These are phyloP conservation scores for Sebastes iracundus DNA, from an alignment of 2,797 vertebrate species.

Conservation along the genomic window DNA sequence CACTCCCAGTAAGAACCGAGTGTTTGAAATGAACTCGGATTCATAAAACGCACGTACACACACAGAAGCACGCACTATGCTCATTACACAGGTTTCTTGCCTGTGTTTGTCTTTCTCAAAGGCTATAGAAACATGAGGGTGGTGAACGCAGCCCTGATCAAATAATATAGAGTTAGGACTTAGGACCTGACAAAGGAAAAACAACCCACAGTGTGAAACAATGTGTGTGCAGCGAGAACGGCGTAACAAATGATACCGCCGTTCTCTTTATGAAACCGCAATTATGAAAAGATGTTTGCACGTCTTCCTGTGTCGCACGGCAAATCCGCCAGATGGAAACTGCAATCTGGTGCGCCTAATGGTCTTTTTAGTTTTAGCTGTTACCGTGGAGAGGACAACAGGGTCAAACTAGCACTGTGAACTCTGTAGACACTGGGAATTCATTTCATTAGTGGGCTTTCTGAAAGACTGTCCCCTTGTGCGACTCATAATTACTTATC, in stretches of 20 bases:
- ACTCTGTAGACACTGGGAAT: slow-evolving; percentile 37
- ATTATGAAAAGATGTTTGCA: slow-evolving; percentile 58
- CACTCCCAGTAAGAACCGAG: slow-evolving; percentile 70
- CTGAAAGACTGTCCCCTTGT: slow-evolving; percentile 3
- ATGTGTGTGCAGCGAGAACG: slow-evolving; percentile 35
- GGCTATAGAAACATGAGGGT: slow-evolving; percentile 67
- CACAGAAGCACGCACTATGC: slow-evolving; percentile 44
- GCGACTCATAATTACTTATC: slow-evolving; percentile 4
- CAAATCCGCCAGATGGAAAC: slow-evolving; percentile 59
- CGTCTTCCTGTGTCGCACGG: slow-evolving; percentile 32
- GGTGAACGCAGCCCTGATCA: slow-evolving; percentile 72
- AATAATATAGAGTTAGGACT: slow-evolving; percentile 65
- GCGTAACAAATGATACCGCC: slow-evolving; percentile 19
- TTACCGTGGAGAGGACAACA: slow-evolving; percentile 48
- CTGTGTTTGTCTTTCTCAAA: slow-evolving; percentile 74
- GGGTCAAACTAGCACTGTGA: slow-evolving; percentile 50
- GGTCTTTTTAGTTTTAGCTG: slow-evolving; percentile 45
- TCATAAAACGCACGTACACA: slow-evolving; percentile 47
- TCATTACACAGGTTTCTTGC: slow-evolving; percentile 77
- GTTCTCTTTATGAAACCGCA: slow-evolving; percentile 51
- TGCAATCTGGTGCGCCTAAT: slow-evolving; percentile 41
- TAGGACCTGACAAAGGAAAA: slow-evolving; percentile 60
- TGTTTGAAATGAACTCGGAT: slow-evolving; percentile 73
- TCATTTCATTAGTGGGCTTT: slow-evolving; percentile 47
- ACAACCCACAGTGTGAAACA: slow-evolving; percentile 51